Percentiles rank a stretch among this genome's conserved stretches.
Evolutionary conservation across 2,797 vertebrate genomes (phyloP).

Genomic region (Alcedo quadribrachys): DNA sequence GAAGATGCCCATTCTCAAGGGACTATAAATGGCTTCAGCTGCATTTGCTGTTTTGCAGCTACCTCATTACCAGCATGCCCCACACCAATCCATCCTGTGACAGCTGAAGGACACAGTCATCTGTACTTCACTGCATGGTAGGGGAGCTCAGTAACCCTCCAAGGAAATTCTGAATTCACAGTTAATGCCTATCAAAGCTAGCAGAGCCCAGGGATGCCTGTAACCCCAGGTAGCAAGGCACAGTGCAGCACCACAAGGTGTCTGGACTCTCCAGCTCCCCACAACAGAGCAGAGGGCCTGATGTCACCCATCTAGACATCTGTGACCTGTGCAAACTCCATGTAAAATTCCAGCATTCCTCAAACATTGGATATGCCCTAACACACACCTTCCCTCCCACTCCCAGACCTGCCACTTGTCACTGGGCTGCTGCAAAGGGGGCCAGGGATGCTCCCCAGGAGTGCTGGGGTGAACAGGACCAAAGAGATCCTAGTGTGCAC

Average conservation of each 20-base stretch:
- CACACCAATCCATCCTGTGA: accelerated
- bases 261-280: neutral
- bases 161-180: neutral
- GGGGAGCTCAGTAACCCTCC: neutral
- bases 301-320: neutral
- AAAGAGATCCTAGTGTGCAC: neutral
- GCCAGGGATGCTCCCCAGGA: neutral
- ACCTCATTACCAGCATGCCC: neutral
- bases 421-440: neutral
- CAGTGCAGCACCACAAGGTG: neutral
- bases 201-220: neutral
- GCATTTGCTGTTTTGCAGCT: neutral
- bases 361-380: neutral
- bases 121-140: neutral
- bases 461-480: neutral
- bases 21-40: neutral
- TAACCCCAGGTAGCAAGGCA: neutral
- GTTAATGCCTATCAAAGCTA: neutral
- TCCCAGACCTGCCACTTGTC: neutral
- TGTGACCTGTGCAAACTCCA: accelerated
- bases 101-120: neutral
- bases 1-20: accelerated
- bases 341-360: neutral
- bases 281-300: neutral
- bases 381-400: accelerated